Evolutionary conservation across 92 coral and sea anemone species (phyloP).

Genomic region (Montipora capitata): DNA sequence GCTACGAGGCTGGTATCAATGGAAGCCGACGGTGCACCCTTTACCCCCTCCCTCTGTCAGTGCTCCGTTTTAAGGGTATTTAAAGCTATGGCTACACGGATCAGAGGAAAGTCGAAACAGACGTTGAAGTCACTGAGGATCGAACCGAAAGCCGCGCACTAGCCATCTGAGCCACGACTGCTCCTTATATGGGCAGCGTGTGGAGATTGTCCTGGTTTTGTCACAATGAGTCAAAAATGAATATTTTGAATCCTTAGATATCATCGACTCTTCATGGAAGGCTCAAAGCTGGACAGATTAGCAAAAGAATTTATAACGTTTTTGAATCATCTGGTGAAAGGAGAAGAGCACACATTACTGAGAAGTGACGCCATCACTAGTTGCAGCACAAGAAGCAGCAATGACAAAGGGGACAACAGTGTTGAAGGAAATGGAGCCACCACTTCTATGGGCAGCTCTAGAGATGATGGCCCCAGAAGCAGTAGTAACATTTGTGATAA

Average conservation of each 20-base stretch:
- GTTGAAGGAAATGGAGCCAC: neutral
- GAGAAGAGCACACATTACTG: slow-evolving; percentile 21
- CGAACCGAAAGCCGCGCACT: too few relatives aligned
- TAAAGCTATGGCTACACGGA: too few relatives aligned
- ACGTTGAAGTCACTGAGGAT: too few relatives aligned
- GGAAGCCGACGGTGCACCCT: too few relatives aligned
- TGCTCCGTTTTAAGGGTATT: too few relatives aligned
- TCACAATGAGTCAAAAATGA: neutral
- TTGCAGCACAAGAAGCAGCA: neutral
- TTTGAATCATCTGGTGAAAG: slow-evolving; percentile 18
- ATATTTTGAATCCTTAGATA: slow-evolving; percentile 3
- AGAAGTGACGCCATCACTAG: neutral
- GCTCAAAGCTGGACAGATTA: slow-evolving; percentile 24
- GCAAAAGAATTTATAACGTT: slow-evolving; percentile 22
- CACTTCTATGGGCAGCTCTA: neutral
- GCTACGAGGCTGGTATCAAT: too few relatives aligned
- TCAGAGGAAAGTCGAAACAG: too few relatives aligned
- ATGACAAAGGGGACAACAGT: neutral
- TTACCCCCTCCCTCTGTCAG: too few relatives aligned
- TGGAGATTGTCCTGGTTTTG: too few relatives aligned
- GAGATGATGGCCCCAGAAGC: neutral
- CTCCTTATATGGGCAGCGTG: too few relatives aligned
- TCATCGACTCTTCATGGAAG: slow-evolving; percentile 43
- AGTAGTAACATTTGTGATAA: neutral
- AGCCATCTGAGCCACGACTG: too few relatives aligned